A percentile compares a stretch with the other conserved stretches of the same genome.
phyloP scores from a whole-genome alignment of 2,888 invertebrate species.

The Autographa pulchrina region DNA sequence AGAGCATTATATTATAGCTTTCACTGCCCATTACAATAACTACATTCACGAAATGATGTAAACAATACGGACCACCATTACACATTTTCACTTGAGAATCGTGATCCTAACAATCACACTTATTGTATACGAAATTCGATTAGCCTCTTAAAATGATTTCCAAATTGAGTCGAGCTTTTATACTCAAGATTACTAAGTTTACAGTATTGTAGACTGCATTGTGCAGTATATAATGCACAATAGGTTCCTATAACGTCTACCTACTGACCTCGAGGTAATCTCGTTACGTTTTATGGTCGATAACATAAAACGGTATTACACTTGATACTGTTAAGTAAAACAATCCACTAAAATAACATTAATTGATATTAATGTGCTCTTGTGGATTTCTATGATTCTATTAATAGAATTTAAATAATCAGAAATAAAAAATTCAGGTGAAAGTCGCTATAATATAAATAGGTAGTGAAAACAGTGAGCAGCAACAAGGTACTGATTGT shows the following conservation, averaged over 20 bases:
- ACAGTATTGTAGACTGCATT: conserved; percentile 9
- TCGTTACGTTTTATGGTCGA: conserved; percentile 24
- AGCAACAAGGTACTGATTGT: conserved; percentile 21
- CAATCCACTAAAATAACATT: conserved; percentile 16
- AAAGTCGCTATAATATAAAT: conserved; percentile 26
- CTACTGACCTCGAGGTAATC: conserved; percentile 32
- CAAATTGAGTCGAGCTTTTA: conserved; percentile 34
- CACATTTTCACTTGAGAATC: conserved; percentile 61
- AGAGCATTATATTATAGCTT: conserved; percentile 38
- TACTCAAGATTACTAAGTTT: conserved; percentile 11
- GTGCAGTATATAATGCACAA: neutral
- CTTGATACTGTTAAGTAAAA: conserved; percentile 7
- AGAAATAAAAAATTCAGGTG: too few relatives aligned
- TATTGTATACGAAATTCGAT: conserved; percentile 54
- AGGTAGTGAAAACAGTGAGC: conserved; percentile 39
- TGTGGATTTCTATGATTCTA: conserved; percentile 1
- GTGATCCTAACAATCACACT: conserved; percentile 48
- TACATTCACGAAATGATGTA: conserved; percentile 43
- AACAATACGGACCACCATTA: conserved; percentile 42
- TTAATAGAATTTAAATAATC: too few relatives aligned
- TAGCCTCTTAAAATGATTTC: conserved; percentile 43
- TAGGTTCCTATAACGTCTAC: conserved; percentile 10
- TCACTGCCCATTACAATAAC: conserved; percentile 49
- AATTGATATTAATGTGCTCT: conserved; percentile 3
- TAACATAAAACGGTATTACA: conserved; percentile 30